Evolutionary conservation across 2,797 vertebrate species (phyloP).

Genomic region (Pterois miles): DNA sequence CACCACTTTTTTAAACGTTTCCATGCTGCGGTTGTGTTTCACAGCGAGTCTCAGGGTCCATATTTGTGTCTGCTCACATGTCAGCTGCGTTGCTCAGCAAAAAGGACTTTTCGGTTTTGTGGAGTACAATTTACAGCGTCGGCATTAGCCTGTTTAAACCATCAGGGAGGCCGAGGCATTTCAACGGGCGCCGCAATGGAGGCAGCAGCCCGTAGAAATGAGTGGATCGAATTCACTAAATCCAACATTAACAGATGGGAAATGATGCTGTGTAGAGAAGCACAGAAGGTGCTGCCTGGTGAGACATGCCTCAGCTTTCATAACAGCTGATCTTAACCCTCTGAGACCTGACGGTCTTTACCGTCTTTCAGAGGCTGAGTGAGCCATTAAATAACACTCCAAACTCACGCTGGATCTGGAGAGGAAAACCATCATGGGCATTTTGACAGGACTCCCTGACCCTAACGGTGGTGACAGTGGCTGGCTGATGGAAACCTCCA

Average conservation of each 20-base stretch:
- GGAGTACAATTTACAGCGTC: slow-evolving; percentile 44
- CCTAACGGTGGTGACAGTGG: too few species aligned
- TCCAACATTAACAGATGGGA: slow-evolving; percentile 43
- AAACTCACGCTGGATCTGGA: too few species aligned
- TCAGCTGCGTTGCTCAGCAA: slow-evolving; percentile 26
- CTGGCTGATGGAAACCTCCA: too few species aligned
- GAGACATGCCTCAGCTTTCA: slow-evolving; percentile 4
- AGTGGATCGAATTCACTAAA: slow-evolving; percentile 49
- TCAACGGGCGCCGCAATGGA: slow-evolving; percentile 48
- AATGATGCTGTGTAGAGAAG: slow-evolving; percentile 11
- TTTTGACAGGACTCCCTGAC: too few species aligned
- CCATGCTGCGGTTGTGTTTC: slow-evolving; percentile 62
- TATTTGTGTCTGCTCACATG: slow-evolving; percentile 34
- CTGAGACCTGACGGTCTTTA: too few species aligned
- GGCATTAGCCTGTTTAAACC: slow-evolving; percentile 62
- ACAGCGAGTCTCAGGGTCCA: slow-evolving; percentile 13
- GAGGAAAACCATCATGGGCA: too few species aligned
- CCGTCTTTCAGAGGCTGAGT: too few species aligned
- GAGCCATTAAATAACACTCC: too few species aligned
- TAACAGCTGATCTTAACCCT: neutral
- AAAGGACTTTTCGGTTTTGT: slow-evolving; percentile 50
- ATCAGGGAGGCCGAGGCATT: slow-evolving; percentile 58
- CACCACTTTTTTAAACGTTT: slow-evolving; percentile 49
- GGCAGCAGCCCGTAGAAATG: slow-evolving; percentile 35
- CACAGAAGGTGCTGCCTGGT: neutral